phyloP scores from a whole-genome alignment of 2,113 vertebrate species.

The Bubo blakistoni region DNA sequence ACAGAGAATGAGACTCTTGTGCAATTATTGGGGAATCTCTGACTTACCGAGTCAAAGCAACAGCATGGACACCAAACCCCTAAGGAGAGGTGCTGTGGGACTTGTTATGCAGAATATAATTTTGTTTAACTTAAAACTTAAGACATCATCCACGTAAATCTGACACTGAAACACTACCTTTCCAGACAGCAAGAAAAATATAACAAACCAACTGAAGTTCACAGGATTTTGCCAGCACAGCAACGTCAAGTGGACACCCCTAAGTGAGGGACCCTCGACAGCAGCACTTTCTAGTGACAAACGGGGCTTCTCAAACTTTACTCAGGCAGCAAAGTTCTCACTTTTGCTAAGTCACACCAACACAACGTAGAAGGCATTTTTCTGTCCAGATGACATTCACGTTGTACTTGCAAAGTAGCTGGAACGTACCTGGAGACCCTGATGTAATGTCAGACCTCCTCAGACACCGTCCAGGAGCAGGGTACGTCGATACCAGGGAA shows the following conservation, averaged over 20 bases:
- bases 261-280: fast-evolving
- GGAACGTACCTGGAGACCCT: neutral
- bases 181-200: neutral
- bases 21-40: neutral
- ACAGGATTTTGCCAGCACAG: neutral
- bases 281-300: neutral
- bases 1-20: neutral
- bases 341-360: neutral
- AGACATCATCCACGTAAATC: neutral
- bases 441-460: neutral
- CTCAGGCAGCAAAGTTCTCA: too few species aligned
- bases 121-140: neutral
- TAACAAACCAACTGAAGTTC: neutral
- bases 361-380: neutral
- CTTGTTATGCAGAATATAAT: neutral
- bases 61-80: neutral
- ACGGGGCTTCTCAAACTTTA: neutral
- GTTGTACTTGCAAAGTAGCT: neutral
- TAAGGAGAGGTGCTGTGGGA: neutral
- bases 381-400: neutral
- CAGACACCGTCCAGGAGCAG: neutral
- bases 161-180: neutral
- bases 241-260: neutral
- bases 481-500: neutral
- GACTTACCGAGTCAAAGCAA: neutral